Base-by-base conservation (phyloP, 2,113 vertebrate genomes). In the Hippocampus comes region DNA sequence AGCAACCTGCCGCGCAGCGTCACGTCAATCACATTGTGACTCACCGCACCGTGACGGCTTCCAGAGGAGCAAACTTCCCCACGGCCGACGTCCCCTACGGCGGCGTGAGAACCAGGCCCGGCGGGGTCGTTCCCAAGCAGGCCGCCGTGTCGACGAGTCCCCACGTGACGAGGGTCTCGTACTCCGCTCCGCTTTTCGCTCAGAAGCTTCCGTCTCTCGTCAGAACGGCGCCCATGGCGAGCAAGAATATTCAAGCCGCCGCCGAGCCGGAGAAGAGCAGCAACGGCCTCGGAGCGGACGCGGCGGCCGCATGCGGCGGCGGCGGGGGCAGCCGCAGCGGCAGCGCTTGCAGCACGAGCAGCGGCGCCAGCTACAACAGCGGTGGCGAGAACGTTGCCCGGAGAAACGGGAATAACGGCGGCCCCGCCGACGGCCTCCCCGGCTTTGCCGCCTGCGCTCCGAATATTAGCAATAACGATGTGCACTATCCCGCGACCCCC, bases 121-220 rank as follows among this genome's bases (percentile, higher is more conserved):
- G 93, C 0, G 94, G 95, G 21, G 87, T 95, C 68, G 87, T 95
- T 60, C 90, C 95, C 77, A 93, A 93, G 0, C 95, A 95, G 80
- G 91, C 95, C 43, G 90, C 92, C 71, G 86, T 94, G 92, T 91
- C 95, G 18, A 95, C 94, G 0, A 95, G 95, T 9, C 82, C 95
- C 73, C 91, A 95, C 71, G 92, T 94, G 69, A 88, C 91, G 10
- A 91, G 89, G 76, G 90, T 95, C 4, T 94, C 95, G 0, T 91
- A 91, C 72, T 91, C 95, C 43, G 89, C 95, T 69, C 87, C 95
- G 43, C 78, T 94, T 0, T 81, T 92, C 41, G 91, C 94, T 3
- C 86, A 94, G 76, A 95, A 93, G 86, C 89, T 91, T 0, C 92
- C 93, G 55, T 56, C 86, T 0, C 71, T 79, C 0, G 78, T 92